These are phyloP conservation scores for Scelioninae gen. 1 DNA, from an alignment of 2,888 invertebrate genomes.

Conservation along the genomic window DNA sequence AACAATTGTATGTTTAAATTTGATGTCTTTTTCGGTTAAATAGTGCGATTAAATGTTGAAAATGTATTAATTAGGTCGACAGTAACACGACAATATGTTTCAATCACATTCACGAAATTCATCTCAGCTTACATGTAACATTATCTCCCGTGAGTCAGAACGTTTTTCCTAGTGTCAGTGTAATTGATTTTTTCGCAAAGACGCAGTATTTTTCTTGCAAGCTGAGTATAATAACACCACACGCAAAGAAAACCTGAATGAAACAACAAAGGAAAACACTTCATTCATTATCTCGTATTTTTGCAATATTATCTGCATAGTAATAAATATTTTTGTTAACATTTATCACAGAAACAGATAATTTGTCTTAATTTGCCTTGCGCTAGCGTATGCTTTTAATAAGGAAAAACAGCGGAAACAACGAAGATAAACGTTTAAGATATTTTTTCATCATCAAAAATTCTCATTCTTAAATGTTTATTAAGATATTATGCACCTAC, in stretches of 20 bases:
- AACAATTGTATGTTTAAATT: too few relatives aligned
- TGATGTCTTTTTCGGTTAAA: too few relatives aligned
- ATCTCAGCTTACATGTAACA: constrained; percentile 12
- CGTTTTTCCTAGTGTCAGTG: constrained; percentile 22
- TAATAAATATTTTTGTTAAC: constrained; percentile 19
- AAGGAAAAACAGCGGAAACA: background rate
- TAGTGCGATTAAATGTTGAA: background rate
- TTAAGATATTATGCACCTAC: background rate
- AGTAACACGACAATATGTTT: constrained; percentile 13
- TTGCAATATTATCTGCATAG: background rate
- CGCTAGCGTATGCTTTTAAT: background rate
- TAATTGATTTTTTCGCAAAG: constrained; percentile 33
- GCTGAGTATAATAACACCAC: background rate
- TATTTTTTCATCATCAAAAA: background rate
- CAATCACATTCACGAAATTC: constrained; percentile 22
- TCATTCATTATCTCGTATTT: background rate
- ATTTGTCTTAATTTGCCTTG: constrained; percentile 8
- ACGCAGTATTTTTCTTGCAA: constrained; percentile 23
- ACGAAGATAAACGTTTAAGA: background rate
- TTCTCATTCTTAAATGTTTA: background rate
- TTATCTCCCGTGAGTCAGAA: constrained; percentile 21
- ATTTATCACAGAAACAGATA: constrained; percentile 7
- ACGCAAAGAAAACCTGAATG: background rate
- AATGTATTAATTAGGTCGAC: constrained; percentile 20
- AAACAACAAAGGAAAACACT: constrained; percentile 2